Evolutionary conservation across 1,140 invertebrate genomes (phyloP), one percentile per base, ranked within the genome.

Genomic region (Pygmarrhopalites habei): DNA sequence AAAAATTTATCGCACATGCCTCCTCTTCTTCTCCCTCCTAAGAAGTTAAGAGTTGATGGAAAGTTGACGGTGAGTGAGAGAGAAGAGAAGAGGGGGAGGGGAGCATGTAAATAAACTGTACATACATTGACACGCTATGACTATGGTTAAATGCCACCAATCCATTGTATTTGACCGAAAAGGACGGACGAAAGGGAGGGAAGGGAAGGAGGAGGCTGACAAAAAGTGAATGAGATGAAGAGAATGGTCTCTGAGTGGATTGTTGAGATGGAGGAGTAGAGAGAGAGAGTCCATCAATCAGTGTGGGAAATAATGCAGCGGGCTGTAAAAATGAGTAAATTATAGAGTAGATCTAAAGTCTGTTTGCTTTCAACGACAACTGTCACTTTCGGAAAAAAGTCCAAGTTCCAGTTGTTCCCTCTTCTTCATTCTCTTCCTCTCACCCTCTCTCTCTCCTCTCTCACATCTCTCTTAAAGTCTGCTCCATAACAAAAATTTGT

Each of bases 311-410:
- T 61, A 61, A 53, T 35, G 44, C 21, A n/a, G n/a, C n/a, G 46
- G 51, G 51, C 32, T 55, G 51, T 62, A 62, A 62, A 62, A 62
- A 56, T 62, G 60, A 61, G 60, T 62, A 62, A 62, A 62, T 62
- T 62, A 62, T 62, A 32, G 49, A 39, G 35, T 35, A 43, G 32
- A 44, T 55, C 21, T 44, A 43, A 23, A 46, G 26, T 56, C 60
- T 62, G 51, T 46, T 61, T 52, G 59, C 59, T 61, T 41, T 61
- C 59, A 61, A 61, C 47, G 59, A 61, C 51, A 62, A 56, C 55
- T 62, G 52, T 56, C 60, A 56, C 51, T 62, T 55, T 25, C 35
- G 52, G 39, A 47, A 62, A 62, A 46, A 12, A 1, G 55, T 21
- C 2, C 30, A 7, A 26, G 17, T 26, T 26, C 49, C 1, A 7